Evolutionary conservation across 2,797 vertebrate genomes (phyloP), one percentile per base, ranked within the genome.

Genomic region (Coregonus ussuriensis): DNA sequence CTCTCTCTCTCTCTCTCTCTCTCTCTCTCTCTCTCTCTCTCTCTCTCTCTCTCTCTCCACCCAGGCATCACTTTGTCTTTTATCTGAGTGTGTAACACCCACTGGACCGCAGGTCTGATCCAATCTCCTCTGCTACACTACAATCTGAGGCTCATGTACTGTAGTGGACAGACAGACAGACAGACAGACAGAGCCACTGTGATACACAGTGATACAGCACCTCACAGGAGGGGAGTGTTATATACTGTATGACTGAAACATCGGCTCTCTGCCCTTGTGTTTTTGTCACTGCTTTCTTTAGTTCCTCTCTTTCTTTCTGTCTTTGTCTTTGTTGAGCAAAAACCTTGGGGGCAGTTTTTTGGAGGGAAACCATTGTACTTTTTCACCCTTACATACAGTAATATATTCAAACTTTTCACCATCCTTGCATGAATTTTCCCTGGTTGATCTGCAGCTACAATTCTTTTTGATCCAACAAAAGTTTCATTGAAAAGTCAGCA

Each of bases 381-480:
- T 16, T 11, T 6, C 1, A 9, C 16, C 25, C 16, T 90, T 89
- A 89, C 89, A 87, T 78, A 75, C 41, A 3, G 41, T 47, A 47
- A 74, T 84, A 88, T 79, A 82, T 88, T 86, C n/a, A 84, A 75
- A 62, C 85, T 90, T 86, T 84, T 76, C 79, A 81, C 82, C 88
- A 86, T 89, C 85, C 87, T 81, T 83, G 77, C 85, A 84, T 84
- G 86, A 86, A 83, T 90, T 84, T 6, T 29, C 85, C 84, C 68
- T 74, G 76, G 86, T 89, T 90, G 81, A 89, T 89, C 89, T 85
- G 88, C 89, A 85, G 83, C 83, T 89, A 88, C 88, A 87, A 90
- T 89, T 89, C 88, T 86, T 86, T 93, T 93, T 93, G 88, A 92
- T 92, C 83, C 74, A 87, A 82, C 90, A 90, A 86, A 91, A 90